Base-by-base conservation (phyloP, 92 coral and sea anemone genomes). In the Siderastrea radians region DNA sequence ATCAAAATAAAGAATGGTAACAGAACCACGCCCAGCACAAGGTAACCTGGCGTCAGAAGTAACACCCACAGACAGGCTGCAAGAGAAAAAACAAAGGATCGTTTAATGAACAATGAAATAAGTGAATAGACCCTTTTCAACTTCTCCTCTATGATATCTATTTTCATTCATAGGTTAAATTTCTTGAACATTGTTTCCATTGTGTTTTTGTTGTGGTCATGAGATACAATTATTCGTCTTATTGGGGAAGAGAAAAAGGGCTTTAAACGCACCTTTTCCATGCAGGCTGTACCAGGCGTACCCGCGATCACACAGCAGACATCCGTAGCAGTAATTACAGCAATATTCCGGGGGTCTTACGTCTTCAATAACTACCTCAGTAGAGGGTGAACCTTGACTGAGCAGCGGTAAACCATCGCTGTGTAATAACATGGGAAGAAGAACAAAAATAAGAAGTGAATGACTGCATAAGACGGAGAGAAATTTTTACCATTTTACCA, bases 21-120 rank as follows among this genome's bases (percentile, higher is more conserved):
- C 26, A 84, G 5, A 38, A 84, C 43, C 72, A 84, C 72, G n/a
- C 87, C 87, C 45, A 84, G 26, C 3, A 74, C 73, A 3, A 84
- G 8, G 74, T 84, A 84, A 38, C 87, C 79, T 50, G 87, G 80
- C 64, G 81, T 74, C 54, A 84, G 17, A 1, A 84, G 87, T 1
- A 84, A 60, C 53, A 84, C 87, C 87, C 87, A 84, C 48, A 38
- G 54, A 43, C 74, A 84, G 61, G 80, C 87, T 84, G 81, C 62
- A 84, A 84, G 86, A 70, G 44, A 82, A 81, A 55, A 7, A 15
- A 15, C 46, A 8, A 44, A 9, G 12, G 43, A 14, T 5, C 45
- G 45, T 16, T 48, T 6, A n/a, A 2, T 10, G 64, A 8, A 13
- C 43, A 64, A 60, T 17, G 16, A 26, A 26, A 26, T 26, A 26